Conservation (phyloP, 2,797 vertebrate species). For the Glyptemys insculpta region DNA sequence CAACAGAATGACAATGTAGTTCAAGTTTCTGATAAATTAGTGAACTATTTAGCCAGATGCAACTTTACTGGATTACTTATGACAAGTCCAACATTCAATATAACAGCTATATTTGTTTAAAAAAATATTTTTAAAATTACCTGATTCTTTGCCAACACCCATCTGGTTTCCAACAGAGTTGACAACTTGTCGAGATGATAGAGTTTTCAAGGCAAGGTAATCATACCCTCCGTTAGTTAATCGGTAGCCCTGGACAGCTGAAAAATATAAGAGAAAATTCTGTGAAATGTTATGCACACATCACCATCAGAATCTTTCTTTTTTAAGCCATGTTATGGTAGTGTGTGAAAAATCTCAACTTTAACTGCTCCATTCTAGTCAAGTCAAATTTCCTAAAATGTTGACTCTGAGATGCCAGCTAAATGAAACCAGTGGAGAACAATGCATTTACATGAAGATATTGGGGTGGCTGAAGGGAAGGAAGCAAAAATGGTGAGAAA, state of each 20-base stretch:
- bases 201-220: constrained; percentile 94
- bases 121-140: constrained; percentile 74
- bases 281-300: neutral
- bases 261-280: constrained; percentile 39
- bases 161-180: constrained; percentile 96
- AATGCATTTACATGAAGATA: neutral
- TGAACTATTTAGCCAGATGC: neutral
- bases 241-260: constrained; percentile 95
- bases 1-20: neutral
- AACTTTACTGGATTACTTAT: neutral
- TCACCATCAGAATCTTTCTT: neutral
- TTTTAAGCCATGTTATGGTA: neutral
- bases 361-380: neutral
- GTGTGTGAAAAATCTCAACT: neutral
- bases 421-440: neutral
- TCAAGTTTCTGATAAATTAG: neutral
- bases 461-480: neutral
- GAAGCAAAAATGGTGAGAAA: neutral
- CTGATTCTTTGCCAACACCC: constrained; percentile 99
- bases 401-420: neutral
- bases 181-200: constrained; percentile 91
- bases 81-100: neutral
- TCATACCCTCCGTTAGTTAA: constrained; percentile 95
- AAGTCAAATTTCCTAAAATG: neutral
- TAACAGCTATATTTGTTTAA: neutral